phyloP scores from a whole-genome alignment of 2,888 invertebrate species.

The Parochlus steinenii region DNA sequence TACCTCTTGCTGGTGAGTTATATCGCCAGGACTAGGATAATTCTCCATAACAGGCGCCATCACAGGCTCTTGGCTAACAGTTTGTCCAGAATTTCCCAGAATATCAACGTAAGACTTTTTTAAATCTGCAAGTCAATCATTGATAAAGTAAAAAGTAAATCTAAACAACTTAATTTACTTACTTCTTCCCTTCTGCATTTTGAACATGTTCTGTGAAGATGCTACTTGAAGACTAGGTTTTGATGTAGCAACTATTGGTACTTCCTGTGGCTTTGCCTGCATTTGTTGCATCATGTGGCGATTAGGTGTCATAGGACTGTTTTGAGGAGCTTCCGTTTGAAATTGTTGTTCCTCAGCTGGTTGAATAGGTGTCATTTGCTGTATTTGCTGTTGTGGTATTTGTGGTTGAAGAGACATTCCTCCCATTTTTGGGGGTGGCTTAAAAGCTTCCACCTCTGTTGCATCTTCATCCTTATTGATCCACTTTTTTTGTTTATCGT shows the following conservation, averaged over 20 bases:
- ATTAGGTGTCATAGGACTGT: constrained; percentile 16
- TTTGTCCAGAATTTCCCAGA: constrained; percentile 53
- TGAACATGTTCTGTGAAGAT: constrained; percentile 51
- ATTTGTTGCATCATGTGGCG: constrained; percentile 16
- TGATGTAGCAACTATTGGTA: constrained; percentile 11
- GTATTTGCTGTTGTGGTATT: constrained; percentile 8
- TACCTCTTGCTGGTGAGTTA: constrained; percentile 6
- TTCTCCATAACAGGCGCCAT: constrained; percentile 8
- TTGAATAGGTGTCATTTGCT: constrained; percentile 11
- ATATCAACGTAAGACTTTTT: constrained; percentile 83
- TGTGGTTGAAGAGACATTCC: constrained; percentile 27
- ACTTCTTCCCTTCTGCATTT: constrained; percentile 62
- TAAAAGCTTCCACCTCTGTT: constrained; percentile 36
- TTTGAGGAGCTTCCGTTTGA: constrained; percentile 9
- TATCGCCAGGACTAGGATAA: constrained; percentile 6
- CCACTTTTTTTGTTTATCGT: constrained; percentile 74
- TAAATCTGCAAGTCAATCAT: constrained; percentile 38
- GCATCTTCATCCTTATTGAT: constrained; percentile 61
- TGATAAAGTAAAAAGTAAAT: neutral
- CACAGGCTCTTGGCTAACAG: constrained; percentile 12
- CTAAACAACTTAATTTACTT: constrained; percentile 28
- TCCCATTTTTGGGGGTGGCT: constrained; percentile 53
- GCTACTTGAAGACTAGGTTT: constrained; percentile 19
- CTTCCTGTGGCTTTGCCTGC: constrained; percentile 12
- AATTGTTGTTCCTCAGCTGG: neutral